Conservation (phyloP, 2,888 invertebrate genomes). For the Mimas tiliae region DNA sequence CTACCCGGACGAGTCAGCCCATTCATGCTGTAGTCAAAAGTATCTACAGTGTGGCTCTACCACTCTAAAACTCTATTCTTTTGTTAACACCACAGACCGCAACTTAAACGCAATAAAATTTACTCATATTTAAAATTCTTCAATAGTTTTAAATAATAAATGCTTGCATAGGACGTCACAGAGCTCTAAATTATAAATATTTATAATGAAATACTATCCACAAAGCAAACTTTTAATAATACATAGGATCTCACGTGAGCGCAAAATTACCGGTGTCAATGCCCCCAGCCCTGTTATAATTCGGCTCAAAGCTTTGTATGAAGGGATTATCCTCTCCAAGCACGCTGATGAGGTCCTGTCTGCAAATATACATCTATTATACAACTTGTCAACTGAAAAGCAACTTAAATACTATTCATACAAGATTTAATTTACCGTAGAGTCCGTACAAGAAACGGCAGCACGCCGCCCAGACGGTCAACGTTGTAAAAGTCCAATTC, state of each 20-base stretch:
- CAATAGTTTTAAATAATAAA: background rate
- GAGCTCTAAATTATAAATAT: background rate
- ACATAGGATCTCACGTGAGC: background rate
- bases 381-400: background rate
- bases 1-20: too few relatives aligned
- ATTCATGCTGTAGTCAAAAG: too few relatives aligned
- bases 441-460: constrained; percentile 87
- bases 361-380: constrained; percentile 42
- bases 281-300: constrained; percentile 74
- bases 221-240: background rate
- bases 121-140: background rate
- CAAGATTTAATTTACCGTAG: constrained; percentile 59
- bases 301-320: constrained; percentile 80
- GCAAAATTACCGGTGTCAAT: constrained; percentile 66
- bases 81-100: too few relatives aligned
- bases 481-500: constrained; percentile 88
- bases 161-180: background rate
- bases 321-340: constrained; percentile 84
- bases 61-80: too few relatives aligned
- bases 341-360: constrained; percentile 79
- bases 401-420: background rate
- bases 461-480: constrained; percentile 88
- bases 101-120: too few relatives aligned
- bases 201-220: background rate
- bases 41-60: too few relatives aligned